Evolutionary conservation across 2,113 vertebrate species (phyloP), one percentile per base, ranked within the genome.

Genomic region (Ardeotis arabs): DNA sequence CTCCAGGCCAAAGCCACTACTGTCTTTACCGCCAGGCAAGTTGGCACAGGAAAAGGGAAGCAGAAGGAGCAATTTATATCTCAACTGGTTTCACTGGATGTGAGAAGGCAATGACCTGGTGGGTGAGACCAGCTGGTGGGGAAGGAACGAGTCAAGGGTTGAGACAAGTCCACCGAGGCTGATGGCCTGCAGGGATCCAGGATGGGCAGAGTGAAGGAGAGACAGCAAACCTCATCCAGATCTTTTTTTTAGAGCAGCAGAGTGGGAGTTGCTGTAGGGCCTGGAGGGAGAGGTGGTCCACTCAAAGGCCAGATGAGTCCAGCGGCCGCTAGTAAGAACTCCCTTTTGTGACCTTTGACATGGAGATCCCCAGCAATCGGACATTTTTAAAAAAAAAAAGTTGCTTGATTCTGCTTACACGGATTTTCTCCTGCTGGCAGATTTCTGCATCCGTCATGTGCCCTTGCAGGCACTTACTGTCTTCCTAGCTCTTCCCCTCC

Each of bases 41-140:
- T 0, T 72, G 53, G 44, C 74, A 60, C 17, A 44, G 56, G 28
- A 76, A 87, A 59, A 58, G 37, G 35, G 78, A 94, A 95, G 41
- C 58, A 33, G 79, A 69, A 84, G 35, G 52, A 89, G 70, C 14
- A 70, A 72, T 95, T 87, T 76, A 7, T 85, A 68, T 15, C 90
- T 82, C 29, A 35, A 10, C 12, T 19, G 25, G 20, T 60, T 94
- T 87, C 13, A 3, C 25, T 45, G 67, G 35, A 47, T 1, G 0
- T 4, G 11, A 60, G 49, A 93, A 75, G 41, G 14, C 44, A 64
- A 82, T 68, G 59, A 50, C 4, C 20, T 45, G 19, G 8, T 28
- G 39, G 19, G 29, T n/a, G 25, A 86, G 72, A 74, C 35, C 52
- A 82, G 56, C 29, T 89, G 81, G 47, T 1, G 4, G 33, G 17